phyloP scores from a whole-genome alignment of 2,797 vertebrate species.

The Lithobates sylvaticus region DNA sequence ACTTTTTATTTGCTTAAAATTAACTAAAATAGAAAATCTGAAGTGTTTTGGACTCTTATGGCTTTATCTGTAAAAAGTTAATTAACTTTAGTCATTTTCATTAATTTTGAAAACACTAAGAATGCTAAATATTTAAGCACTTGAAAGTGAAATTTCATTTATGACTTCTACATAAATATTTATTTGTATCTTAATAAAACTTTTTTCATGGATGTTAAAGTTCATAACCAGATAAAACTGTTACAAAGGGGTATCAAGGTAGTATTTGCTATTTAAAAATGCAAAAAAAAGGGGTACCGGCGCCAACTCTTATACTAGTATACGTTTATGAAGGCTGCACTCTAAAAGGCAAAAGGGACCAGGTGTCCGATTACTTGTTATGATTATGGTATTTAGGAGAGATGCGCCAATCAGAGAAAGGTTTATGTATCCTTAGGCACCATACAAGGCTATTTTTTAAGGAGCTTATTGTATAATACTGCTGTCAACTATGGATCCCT shows the following conservation, averaged over 20 bases:
- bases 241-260: neutral
- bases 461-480: too few relatives aligned
- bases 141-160: neutral
- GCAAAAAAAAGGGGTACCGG: too few relatives aligned
- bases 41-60: neutral
- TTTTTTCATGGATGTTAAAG: neutral
- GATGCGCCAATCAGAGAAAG: too few relatives aligned
- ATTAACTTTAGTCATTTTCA: neutral
- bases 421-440: too few relatives aligned
- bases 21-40: neutral
- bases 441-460: too few relatives aligned
- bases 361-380: too few relatives aligned
- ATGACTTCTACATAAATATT: neutral
- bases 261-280: neutral
- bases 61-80: neutral
- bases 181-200: neutral
- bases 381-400: too few relatives aligned
- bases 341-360: too few relatives aligned
- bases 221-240: neutral
- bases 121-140: conserved; percentile 3
- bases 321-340: too few relatives aligned
- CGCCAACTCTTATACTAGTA: too few relatives aligned
- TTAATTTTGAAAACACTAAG: neutral
- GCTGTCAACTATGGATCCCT: too few relatives aligned
- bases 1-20: neutral